Percentiles rank a stretch among this genome's conserved stretches.
Conservation (phyloP, 2,888 invertebrate species). For the Leptinotarsa juncta region DNA sequence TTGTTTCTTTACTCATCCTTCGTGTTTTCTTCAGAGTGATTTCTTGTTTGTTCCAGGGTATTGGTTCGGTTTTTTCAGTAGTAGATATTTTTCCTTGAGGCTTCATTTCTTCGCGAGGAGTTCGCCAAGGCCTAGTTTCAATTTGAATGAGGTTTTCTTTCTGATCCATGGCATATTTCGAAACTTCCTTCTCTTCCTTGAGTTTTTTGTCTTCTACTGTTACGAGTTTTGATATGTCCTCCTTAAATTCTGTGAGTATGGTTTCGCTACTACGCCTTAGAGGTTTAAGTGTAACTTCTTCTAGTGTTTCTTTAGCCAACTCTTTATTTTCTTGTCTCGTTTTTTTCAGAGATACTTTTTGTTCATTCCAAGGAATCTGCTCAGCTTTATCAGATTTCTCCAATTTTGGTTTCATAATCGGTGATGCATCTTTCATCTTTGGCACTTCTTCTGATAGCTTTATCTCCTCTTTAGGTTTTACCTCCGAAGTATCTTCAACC, state of each 20-base stretch:
- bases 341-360: conserved; percentile 42
- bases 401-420: background rate
- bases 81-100: background rate
- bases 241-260: conserved; percentile 55
- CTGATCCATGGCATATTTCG: conserved; percentile 46
- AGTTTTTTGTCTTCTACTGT: conserved; percentile 8
- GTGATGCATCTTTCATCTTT: background rate
- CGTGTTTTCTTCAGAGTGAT: conserved; percentile 61
- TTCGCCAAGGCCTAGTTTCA: conserved; percentile 36
- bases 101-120: conserved; percentile 57
- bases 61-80: conserved; percentile 33
- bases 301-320: conserved; percentile 58
- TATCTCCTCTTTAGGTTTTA: conserved; percentile 41
- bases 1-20: conserved; percentile 56
- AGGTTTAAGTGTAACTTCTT: conserved; percentile 45
- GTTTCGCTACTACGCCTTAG: conserved; percentile 46
- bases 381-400: conserved; percentile 58
- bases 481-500: no score
- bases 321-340: conserved; percentile 43
- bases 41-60: conserved; percentile 67
- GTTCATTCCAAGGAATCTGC: conserved; percentile 67
- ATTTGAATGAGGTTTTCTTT: conserved; percentile 20
- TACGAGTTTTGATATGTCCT: conserved; percentile 60
- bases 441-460: conserved; percentile 23
- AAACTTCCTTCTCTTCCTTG: conserved; percentile 49